Conservation (phyloP, 2,888 invertebrate species). For the Nymphalis c-album region DNA sequence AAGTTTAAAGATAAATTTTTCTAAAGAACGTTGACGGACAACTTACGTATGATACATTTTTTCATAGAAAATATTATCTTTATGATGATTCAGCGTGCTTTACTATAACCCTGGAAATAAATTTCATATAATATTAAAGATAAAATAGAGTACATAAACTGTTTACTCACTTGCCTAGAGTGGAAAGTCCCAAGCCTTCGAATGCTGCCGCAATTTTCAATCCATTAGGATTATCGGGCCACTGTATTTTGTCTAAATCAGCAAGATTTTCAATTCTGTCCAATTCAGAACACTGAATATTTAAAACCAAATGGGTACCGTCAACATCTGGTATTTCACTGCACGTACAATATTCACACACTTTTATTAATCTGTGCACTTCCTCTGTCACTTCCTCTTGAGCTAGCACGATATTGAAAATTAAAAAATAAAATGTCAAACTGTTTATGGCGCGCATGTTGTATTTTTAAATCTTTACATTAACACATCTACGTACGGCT, state of each 20-base stretch:
- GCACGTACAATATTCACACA: conserved; percentile 73
- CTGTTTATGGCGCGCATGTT: conserved; percentile 60
- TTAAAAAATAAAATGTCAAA: conserved; percentile 59
- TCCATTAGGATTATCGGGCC: conserved; percentile 72
- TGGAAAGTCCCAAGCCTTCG: conserved; percentile 66
- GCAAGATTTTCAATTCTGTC: conserved; percentile 63
- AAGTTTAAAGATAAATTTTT: too few species aligned
- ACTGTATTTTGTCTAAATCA: conserved; percentile 71
- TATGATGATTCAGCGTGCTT: conserved; percentile 7
- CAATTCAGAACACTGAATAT: conserved; percentile 72
- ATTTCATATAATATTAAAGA: conserved; percentile 6
- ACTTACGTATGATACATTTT: neutral
- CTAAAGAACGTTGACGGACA: neutral
- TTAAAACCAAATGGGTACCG: conserved; percentile 67
- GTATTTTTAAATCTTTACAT: conserved; percentile 45
- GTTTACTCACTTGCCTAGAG: conserved; percentile 71
- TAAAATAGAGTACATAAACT: conserved; percentile 13
- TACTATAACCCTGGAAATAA: conserved; percentile 17
- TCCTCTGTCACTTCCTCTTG: conserved; percentile 56
- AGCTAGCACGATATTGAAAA: conserved; percentile 50
- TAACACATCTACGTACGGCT: conserved; percentile 55
- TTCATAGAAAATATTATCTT: conserved; percentile 7
- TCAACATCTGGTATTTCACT: conserved; percentile 73
- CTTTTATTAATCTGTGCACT: conserved; percentile 54
- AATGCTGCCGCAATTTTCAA: conserved; percentile 71